These are phyloP conservation scores for Heliopora coerulea DNA, from an alignment of 92 coral and sea anemone genomes.

Conservation along the genomic window DNA sequence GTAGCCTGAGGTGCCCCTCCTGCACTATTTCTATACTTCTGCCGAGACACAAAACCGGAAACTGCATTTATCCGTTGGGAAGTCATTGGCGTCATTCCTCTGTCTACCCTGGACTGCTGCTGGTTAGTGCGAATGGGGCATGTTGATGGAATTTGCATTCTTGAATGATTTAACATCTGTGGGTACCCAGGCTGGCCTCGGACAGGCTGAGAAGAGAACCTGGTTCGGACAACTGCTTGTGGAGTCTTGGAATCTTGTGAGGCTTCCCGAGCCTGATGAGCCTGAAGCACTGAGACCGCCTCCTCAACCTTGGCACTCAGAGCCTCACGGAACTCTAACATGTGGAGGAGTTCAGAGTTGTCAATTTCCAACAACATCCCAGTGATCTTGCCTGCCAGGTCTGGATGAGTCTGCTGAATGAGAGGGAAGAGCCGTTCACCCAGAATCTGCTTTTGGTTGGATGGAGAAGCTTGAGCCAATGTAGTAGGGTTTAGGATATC, in stretches of 20 bases:
- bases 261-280: conserved; percentile 56
- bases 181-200: conserved; percentile 55
- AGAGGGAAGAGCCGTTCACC: conserved; percentile 92
- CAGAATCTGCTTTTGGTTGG: conserved; percentile 62
- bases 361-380: conserved; percentile 98
- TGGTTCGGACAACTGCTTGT: conserved; percentile 39
- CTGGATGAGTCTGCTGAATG: conserved; percentile 79
- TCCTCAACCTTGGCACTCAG: conserved; percentile 79
- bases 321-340: conserved; percentile 94
- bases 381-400: conserved; percentile 95
- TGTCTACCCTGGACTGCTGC: too few species aligned
- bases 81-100: too few species aligned
- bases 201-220: conserved; percentile 59
- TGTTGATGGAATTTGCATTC: conserved; percentile 13
- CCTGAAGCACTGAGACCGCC: conserved; percentile 84
- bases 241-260: conserved; percentile 20
- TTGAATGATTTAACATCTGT: conserved; percentile 53
- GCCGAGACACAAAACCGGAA: too few species aligned
- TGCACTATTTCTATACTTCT: background rate
- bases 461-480: conserved; percentile 61
- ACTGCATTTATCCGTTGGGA: too few species aligned
- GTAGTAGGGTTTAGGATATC: conserved; percentile 59
- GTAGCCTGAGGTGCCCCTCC: background rate
- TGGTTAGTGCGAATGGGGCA: too few species aligned
- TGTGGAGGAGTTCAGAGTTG: conserved; percentile 91